Evolutionary conservation across 2,888 invertebrate species (phyloP), one percentile per base, ranked within the genome.

Genomic region (Terebella lapidaria): DNA sequence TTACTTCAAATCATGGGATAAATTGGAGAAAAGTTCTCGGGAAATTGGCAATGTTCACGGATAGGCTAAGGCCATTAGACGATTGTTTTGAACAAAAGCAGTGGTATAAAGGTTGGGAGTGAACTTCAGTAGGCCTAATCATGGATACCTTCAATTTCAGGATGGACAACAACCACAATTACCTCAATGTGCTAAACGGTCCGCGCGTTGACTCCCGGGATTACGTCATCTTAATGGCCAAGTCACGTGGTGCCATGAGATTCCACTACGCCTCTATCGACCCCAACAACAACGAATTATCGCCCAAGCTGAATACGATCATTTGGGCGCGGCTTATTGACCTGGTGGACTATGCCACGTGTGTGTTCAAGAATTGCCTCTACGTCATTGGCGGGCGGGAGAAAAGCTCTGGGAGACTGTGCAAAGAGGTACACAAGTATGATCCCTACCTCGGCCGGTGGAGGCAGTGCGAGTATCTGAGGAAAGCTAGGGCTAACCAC

Each of bases 351-450:
- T 60, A 26, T 26, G 5, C 59, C 28, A 20, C 54, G 18, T 58
- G 58, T 25, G 61, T 60, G 5, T 3, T 60, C 18, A 54, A 59
- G 18, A 59, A 60, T 25, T 24, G n/a, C 24, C 25, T 60, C 24
- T 60, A 59, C 30, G 49, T 60, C 18, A 53, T 35, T 4, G 61
- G 61, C 2, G 61, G 61, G 3, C 26, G 35, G 25, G 58, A 60
- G 10, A 53, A 46, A 26, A 42, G 53, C 26, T 42, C 46, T 5
- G 58, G 61, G 20, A 30, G 28, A n/a, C 22, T 18, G 3, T 20
- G 4, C 25, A 10, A 25, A 22, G 10, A 53, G 45, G 49, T 46
- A 10, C 54, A 54, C 22, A 51, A 46, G 18, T 60, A 60, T 27
- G 56, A 60, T 30, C 58, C 58, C 20, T 2, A 10, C 3, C 3